These are phyloP conservation scores for Phaetusa simplex DNA, from an alignment of 2,113 vertebrate species.

Conservation along the genomic window DNA sequence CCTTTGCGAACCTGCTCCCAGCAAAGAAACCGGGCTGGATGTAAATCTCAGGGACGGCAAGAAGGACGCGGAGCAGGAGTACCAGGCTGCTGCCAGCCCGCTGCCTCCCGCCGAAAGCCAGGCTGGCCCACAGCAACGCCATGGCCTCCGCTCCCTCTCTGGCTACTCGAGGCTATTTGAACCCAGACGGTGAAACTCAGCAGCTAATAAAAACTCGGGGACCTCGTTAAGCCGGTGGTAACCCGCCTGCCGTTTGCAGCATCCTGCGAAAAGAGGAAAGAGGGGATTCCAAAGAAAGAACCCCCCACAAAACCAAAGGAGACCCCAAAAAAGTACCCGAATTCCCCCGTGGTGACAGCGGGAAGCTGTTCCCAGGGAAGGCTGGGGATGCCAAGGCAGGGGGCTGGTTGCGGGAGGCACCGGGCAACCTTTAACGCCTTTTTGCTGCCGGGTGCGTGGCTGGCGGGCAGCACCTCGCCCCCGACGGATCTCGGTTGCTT, in stretches of 20 bases:
- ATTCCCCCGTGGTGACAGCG: background rate
- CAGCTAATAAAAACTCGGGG: background rate
- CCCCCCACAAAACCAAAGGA: background rate
- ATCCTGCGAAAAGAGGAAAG: background rate
- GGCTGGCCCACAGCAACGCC: accelerated
- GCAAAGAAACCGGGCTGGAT: background rate
- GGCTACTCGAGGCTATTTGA: background rate
- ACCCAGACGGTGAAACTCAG: background rate
- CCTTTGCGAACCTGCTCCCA: background rate
- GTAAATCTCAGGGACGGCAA: background rate
- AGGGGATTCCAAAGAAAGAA: background rate
- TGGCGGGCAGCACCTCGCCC: background rate
- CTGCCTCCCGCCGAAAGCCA: background rate
- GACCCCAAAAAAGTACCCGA: background rate
- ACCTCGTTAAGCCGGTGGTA: too few relatives aligned
- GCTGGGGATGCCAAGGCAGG: background rate
- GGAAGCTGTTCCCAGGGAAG: background rate
- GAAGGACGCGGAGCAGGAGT: accelerated
- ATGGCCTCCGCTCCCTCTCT: accelerated
- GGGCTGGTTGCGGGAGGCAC: background rate
- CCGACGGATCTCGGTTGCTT: slow-evolving; percentile 39
- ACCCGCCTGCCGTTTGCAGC: background rate
- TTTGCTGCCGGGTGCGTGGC: background rate
- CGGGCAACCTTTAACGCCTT: background rate
- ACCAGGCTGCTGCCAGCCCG: background rate